phyloP scores from a whole-genome alignment of 1,140 invertebrate species.

The Diprion similis region DNA sequence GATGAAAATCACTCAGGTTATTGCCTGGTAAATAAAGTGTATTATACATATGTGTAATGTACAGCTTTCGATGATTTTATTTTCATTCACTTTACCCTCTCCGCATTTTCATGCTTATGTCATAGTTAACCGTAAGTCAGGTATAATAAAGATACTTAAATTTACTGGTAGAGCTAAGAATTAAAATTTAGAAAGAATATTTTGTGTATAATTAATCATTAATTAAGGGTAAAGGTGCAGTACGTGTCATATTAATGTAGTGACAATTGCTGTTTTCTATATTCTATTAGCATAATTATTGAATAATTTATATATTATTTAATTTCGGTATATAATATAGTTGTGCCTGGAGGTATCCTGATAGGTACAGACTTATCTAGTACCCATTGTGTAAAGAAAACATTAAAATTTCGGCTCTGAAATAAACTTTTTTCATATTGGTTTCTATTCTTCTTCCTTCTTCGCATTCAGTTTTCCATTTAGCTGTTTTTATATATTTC shows the following conservation, averaged over 20 bases:
- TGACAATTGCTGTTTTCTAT: not conserved
- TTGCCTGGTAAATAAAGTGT: no score
- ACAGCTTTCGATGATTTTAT: no score
- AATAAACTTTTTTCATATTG: not conserved
- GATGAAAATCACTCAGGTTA: no score
- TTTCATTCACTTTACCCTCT: no score
- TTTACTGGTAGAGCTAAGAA: constrained; percentile 24
- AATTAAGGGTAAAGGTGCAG: constrained; percentile 1
- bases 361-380: not conserved
- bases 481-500: not conserved
- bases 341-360: constrained; percentile 46
- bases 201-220: constrained; percentile 29
- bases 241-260: not conserved
- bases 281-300: constrained; percentile 51
- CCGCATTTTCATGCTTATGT: no score
- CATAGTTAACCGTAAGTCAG: no score
- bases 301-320: constrained; percentile 48
- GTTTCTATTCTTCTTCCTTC: not conserved
- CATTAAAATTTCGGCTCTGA: not conserved
- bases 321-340: constrained; percentile 36
- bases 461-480: not conserved
- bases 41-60: no score
- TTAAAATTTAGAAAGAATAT: constrained; percentile 32
- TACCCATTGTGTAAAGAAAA: not conserved
- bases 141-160: not conserved